phyloP scores from a whole-genome alignment of 2,113 vertebrate genomes.

The Ginglymostoma cirratum region DNA sequence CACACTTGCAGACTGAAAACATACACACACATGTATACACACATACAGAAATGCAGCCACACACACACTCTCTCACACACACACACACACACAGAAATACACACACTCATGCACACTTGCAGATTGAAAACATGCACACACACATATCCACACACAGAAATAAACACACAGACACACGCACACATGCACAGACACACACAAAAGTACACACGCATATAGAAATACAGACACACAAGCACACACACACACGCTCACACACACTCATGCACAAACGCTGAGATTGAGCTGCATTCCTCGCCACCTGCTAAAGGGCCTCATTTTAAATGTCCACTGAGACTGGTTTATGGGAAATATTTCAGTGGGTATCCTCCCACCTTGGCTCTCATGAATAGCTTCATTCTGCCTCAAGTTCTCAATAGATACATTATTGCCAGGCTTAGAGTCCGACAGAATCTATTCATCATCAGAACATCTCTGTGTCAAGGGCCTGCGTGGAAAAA shows the following conservation, averaged over 20 bases:
- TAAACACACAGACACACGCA: no score
- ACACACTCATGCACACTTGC: neutral
- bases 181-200: neutral
- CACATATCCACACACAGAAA: neutral
- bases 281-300: neutral
- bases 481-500: neutral
- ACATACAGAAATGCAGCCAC: no score
- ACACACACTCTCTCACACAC: no score
- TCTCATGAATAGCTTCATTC: constrained; percentile 31
- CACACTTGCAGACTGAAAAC: no score
- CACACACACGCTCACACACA: neutral
- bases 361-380: constrained; percentile 26
- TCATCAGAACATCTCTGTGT: constrained; percentile 23
- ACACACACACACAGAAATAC: neutral
- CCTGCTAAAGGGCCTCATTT: constrained; percentile 32
- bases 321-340: constrained; percentile 15
- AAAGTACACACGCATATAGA: neutral
- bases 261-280: neutral
- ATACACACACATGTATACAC: no score
- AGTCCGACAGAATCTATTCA: neutral
- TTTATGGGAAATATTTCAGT: constrained; percentile 36
- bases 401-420: constrained; percentile 27
- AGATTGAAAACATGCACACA: neutral
- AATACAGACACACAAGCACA: neutral
- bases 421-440: neutral